Evolutionary conservation across 2,888 invertebrate species (phyloP), one percentile per base, ranked within the genome.

Genomic region (Podotricha telesiphe): DNA sequence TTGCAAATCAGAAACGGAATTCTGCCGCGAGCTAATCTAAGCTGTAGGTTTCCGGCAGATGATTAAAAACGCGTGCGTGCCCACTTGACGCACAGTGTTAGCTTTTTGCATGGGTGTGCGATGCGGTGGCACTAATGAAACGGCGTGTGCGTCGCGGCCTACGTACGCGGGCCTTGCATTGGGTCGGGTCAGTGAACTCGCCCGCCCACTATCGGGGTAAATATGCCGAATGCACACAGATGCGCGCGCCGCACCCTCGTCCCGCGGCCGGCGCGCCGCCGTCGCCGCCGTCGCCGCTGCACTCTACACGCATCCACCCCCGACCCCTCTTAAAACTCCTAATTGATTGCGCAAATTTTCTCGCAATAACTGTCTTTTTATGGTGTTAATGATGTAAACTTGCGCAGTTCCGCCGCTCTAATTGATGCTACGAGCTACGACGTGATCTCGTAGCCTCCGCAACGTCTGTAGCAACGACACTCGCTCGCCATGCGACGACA

Each of bases 221-320:
- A 93, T 92, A 92, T 91, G 91, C 92, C 92, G 91, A 92, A 91
- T 93, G 93, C 92, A 91, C 92, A 91, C 90, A 90, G 91, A 89
- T 89, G 88, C 93, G 91, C 92, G 91, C 91, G 90, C 91, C 87
- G 89, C 83, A 82, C 73, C 73, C 72, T 69, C 70, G 56, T 76
- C 77, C 77, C 82, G 78, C 79, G 83, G 75, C 69, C 69, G 74
- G 72, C 76, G 72, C 78, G 77, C 79, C 77, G 78, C 82, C 79
- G 79, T 76, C 78, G 78, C 79, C 77, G 78, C 82, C 80, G 79
- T 76, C 84, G 83, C 80, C 86, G 86, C 83, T 89, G 87, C 88
- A 88, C 87, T 85, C 82, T 79, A 85, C 89, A 88, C 89, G 88
- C 88, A 86, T 84, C 82, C 80, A 85, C 86, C 83, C 83, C 82